These are phyloP conservation scores for Melanotaenia nigrans DNA, from an alignment of 2,797 vertebrate species.

Conservation along the genomic window DNA sequence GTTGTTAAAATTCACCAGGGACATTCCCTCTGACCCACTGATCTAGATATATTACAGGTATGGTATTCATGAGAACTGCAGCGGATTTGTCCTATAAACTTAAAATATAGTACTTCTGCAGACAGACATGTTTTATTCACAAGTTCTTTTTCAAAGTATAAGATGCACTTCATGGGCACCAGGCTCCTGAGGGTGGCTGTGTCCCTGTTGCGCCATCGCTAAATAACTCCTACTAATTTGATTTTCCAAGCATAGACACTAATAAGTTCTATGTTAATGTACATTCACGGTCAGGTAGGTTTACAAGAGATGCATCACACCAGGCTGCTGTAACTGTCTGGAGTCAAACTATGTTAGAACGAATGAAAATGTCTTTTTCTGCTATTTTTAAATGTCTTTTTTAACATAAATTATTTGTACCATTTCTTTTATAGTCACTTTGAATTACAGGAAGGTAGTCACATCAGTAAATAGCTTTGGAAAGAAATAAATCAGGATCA, in stretches of 20 bases:
- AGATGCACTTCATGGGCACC: slow-evolving; percentile 53
- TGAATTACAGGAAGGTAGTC: slow-evolving; percentile 10
- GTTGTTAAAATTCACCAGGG: slow-evolving; percentile 76
- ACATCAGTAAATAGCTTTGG: slow-evolving; percentile 26
- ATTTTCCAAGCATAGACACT: slow-evolving; percentile 32
- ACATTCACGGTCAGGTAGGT: slow-evolving; percentile 22
- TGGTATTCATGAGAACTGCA: slow-evolving; percentile 76
- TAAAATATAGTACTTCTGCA: slow-evolving; percentile 75
- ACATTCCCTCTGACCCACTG: slow-evolving; percentile 67
- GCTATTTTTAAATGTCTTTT: not conserved
- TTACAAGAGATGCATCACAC: slow-evolving; percentile 19
- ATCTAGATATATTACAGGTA: slow-evolving; percentile 78
- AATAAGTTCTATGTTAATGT: slow-evolving; percentile 29
- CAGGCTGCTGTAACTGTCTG: not conserved
- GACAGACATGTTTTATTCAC: slow-evolving; percentile 84
- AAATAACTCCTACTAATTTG: slow-evolving; percentile 33
- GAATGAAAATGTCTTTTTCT: not conserved
- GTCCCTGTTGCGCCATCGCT: slow-evolving; percentile 17
- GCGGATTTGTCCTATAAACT: slow-evolving; percentile 80
- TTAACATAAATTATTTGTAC: slow-evolving; percentile 8
- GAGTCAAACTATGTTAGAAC: not conserved
- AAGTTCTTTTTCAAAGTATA: slow-evolving; percentile 55
- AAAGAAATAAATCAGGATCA: slow-evolving; percentile 20
- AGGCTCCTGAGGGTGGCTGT: slow-evolving; percentile 39
- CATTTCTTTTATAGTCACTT: not conserved